Evolutionary conservation across 2,113 vertebrate species (phyloP).

Genomic region (Hippocampus abdominalis): DNA sequence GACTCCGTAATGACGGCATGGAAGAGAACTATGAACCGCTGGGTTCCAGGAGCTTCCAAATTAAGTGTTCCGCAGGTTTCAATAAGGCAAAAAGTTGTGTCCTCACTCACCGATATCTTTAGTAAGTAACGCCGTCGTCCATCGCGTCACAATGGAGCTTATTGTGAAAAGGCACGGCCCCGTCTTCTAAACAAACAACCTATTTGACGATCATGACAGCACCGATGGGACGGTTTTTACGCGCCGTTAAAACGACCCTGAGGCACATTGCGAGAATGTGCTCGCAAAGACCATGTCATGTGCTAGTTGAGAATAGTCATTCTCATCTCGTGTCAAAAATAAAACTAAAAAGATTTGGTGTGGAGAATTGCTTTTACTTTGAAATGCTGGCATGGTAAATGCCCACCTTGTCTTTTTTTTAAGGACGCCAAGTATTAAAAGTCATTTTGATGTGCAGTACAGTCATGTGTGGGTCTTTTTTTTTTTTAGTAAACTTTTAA

Average conservation of each 20-base stretch:
- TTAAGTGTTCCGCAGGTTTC: conserved; percentile 64
- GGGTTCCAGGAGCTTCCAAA: conserved; percentile 25
- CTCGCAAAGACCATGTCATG: neutral
- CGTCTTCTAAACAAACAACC: conserved; percentile 47
- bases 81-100: conserved; percentile 68
- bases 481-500: neutral
- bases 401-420: no score
- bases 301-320: neutral
- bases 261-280: neutral
- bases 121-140: conserved; percentile 20
- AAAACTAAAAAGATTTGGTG: neutral
- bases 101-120: conserved; percentile 33
- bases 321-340: neutral
- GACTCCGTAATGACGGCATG: conserved; percentile 35
- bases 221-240: neutral
- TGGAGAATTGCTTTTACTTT: no score
- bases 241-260: neutral
- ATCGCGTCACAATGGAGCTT: conserved; percentile 28
- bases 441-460: neutral
- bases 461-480: neutral
- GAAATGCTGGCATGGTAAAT: no score
- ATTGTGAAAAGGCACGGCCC: conserved; percentile 50
- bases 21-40: conserved; percentile 9
- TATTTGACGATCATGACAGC: neutral
- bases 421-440: neutral